These are phyloP conservation scores for Blennius ocellaris DNA, from an alignment of 2,113 vertebrate species.

Conservation along the genomic window DNA sequence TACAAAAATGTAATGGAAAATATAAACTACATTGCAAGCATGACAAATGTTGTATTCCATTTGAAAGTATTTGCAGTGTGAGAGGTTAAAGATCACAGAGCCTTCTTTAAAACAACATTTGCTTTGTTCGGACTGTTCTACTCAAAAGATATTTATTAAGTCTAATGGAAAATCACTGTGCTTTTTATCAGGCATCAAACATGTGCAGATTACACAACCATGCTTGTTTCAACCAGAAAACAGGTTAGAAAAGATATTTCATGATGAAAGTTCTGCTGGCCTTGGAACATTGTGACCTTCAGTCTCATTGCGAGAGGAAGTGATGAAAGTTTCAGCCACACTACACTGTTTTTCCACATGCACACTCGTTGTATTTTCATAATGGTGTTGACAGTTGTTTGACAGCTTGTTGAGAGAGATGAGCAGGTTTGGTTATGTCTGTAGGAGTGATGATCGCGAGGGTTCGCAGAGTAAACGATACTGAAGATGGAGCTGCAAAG, in stretches of 20 bases:
- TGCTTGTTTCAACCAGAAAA: background rate
- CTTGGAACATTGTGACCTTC: background rate
- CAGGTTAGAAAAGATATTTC: background rate
- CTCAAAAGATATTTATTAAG: background rate
- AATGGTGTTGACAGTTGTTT: too few relatives aligned
- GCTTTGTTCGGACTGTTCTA: background rate
- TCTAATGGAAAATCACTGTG: background rate
- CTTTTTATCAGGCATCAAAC: background rate
- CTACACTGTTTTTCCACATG: too few relatives aligned
- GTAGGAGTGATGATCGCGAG: too few relatives aligned
- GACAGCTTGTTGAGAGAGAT: too few relatives aligned
- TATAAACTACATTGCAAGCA: too few relatives aligned
- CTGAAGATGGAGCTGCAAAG: too few relatives aligned
- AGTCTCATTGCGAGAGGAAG: background rate
- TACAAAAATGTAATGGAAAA: too few relatives aligned
- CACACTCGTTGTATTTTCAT: too few relatives aligned
- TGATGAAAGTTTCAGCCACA: background rate
- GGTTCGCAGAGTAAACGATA: too few relatives aligned
- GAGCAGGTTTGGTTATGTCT: too few relatives aligned
- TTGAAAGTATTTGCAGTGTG: background rate
- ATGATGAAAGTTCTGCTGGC: conserved; percentile 13
- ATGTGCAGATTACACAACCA: background rate
- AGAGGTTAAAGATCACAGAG: too few relatives aligned
- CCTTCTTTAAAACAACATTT: background rate
- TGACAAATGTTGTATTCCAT: background rate